Evolutionary conservation across 2,888 invertebrate genomes (phyloP).

Genomic region (Lycophotia porphyrea): DNA sequence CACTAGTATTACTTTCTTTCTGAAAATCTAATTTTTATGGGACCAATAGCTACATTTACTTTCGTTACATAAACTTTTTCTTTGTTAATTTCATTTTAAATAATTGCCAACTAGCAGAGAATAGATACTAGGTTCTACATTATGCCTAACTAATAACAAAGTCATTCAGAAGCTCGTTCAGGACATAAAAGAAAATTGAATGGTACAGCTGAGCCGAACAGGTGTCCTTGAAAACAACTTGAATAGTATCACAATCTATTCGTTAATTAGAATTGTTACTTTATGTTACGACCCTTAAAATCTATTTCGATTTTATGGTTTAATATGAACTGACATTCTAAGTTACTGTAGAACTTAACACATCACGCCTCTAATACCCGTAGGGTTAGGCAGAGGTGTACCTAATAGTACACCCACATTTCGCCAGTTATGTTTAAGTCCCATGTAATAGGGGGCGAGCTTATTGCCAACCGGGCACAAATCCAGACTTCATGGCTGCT

Average conservation of each 20-base stretch:
- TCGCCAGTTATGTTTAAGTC: too few relatives aligned
- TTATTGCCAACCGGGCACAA: too few relatives aligned
- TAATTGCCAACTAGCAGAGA: constrained; percentile 3
- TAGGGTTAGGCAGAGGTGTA: too few relatives aligned
- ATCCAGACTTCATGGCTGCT: too few relatives aligned
- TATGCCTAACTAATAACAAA: constrained; percentile 11
- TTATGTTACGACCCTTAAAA: background rate
- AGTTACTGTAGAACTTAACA: background rate
- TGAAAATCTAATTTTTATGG: background rate
- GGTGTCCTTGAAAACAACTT: constrained; percentile 15
- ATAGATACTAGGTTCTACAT: constrained; percentile 6
- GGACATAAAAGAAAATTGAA: constrained; percentile 46
- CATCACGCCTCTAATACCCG: too few relatives aligned
- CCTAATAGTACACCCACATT: too few relatives aligned
- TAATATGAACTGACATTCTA: background rate
- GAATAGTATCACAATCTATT: constrained; percentile 6
- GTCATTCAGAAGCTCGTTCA: constrained; percentile 15
- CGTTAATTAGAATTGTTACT: constrained; percentile 26
- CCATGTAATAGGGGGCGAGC: too few relatives aligned
- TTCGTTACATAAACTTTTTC: background rate
- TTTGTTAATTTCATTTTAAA: constrained; percentile 21
- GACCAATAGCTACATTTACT: background rate
- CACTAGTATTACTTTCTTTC: background rate
- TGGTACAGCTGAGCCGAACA: constrained; percentile 28
- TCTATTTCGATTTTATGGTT: constrained; percentile 1